A percentile compares a stretch with the other conserved stretches of the same genome.
phyloP scores from a whole-genome alignment of 2,888 invertebrate species.

The Thumatha senex region DNA sequence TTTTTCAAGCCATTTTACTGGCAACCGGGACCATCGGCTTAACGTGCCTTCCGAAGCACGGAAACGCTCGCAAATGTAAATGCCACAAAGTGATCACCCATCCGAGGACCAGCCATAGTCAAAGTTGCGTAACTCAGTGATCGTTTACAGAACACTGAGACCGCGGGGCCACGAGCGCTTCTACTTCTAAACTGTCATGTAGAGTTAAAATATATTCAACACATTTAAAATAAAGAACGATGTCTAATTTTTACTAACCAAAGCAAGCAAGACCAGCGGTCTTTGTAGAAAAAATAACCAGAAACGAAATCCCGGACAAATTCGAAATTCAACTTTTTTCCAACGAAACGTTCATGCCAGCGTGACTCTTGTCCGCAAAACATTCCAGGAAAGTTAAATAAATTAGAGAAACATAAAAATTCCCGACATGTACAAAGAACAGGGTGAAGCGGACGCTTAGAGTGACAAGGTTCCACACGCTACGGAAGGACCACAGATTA shows the following conservation, averaged over 20 bases:
- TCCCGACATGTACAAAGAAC: conserved; percentile 20
- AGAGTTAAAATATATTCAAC: neutral
- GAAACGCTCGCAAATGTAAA: no score
- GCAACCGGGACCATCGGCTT: no score
- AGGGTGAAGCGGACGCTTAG: conserved; percentile 9
- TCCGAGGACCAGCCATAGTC: no score
- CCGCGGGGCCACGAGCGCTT: no score
- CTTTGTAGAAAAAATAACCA: neutral
- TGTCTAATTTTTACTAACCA: neutral
- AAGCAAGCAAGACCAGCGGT: neutral
- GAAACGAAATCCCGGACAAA: neutral
- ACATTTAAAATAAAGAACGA: neutral
- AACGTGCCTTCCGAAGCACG: no score
- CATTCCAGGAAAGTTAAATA: conserved; percentile 25
- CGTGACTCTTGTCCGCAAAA: conserved; percentile 4
- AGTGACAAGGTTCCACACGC: conserved; percentile 15
- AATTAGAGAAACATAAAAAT: conserved; percentile 34
- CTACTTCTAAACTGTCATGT: no score
- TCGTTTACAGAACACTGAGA: no score
- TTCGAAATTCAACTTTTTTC: neutral
- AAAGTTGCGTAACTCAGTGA: no score
- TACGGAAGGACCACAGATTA: conserved; percentile 21
- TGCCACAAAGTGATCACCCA: no score
- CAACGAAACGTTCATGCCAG: neutral
- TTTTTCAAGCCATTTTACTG: no score